Evolutionary conservation across 2,113 vertebrate genomes (phyloP).

Genomic region (Chelonoidis abingdonii): DNA sequence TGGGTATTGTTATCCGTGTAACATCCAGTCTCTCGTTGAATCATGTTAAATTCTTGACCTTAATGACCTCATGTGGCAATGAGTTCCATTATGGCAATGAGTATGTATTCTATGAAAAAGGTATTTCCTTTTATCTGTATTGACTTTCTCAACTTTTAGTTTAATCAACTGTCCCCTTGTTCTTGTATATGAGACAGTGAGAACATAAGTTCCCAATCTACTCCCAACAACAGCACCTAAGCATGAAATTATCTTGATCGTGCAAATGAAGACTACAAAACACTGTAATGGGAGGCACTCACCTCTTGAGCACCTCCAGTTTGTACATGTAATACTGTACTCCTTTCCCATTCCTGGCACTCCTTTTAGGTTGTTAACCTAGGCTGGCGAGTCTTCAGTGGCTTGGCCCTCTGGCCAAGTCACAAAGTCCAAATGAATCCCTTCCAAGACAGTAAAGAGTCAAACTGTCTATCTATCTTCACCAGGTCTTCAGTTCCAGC

Average conservation of each 20-base stretch:
- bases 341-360: not conserved
- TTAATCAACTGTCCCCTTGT: not conserved
- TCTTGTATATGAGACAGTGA: not conserved
- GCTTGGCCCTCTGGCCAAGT: not conserved
- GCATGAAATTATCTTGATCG: slow-evolving; percentile 21
- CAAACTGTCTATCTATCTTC: not conserved
- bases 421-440: not conserved
- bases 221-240: not conserved
- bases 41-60: slow-evolving; percentile 36
- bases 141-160: slow-evolving; percentile 29
- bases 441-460: not conserved
- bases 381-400: not conserved
- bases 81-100: not conserved
- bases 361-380: not conserved
- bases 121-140: slow-evolving; percentile 19
- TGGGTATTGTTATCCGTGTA: not conserved
- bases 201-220: not conserved
- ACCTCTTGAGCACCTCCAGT: not conserved
- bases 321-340: not conserved
- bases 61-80: slow-evolving; percentile 1
- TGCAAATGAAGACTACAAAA: not conserved
- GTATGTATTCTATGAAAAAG: slow-evolving; percentile 2
- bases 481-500: not conserved
- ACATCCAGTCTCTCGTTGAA: not conserved
- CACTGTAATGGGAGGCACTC: not conserved